Conservation (phyloP, 2,113 vertebrate genomes). For the Corvus cornix region DNA sequence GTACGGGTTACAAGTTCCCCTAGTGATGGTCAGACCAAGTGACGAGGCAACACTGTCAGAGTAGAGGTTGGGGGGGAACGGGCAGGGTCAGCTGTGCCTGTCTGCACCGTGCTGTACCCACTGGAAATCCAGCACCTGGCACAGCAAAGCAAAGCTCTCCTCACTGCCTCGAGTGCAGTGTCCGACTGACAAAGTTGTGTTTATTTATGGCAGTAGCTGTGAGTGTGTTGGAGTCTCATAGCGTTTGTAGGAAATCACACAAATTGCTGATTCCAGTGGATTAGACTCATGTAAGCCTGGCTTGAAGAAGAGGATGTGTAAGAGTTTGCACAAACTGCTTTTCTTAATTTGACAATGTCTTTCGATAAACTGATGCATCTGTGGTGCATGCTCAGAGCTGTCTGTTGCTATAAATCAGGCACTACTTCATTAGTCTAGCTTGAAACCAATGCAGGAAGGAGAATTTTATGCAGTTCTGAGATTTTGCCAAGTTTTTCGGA, state of each 20-base stretch:
- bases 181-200: background rate
- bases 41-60: rapidly evolving
- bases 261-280: background rate
- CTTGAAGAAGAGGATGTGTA: background rate
- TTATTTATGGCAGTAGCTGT: background rate
- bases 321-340: background rate
- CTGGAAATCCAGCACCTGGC: background rate
- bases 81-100: too few species aligned
- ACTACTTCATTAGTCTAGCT: background rate
- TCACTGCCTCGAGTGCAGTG: background rate
- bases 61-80: rapidly evolving
- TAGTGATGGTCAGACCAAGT: background rate
- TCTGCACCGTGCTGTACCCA: rapidly evolving
- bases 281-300: background rate
- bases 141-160: background rate
- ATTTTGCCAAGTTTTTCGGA: background rate
- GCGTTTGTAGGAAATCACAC: background rate
- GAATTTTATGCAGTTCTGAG: background rate
- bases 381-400: background rate
- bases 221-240: background rate
- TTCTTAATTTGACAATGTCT: background rate
- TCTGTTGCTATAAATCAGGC: background rate
- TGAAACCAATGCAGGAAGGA: background rate
- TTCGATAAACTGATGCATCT: background rate
- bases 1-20: background rate